A percentile compares a stretch with the other conserved stretches of the same genome.
These are phyloP conservation scores for Perccottus glenii DNA, from an alignment of 2,113 vertebrate species.

Conservation along the genomic window DNA sequence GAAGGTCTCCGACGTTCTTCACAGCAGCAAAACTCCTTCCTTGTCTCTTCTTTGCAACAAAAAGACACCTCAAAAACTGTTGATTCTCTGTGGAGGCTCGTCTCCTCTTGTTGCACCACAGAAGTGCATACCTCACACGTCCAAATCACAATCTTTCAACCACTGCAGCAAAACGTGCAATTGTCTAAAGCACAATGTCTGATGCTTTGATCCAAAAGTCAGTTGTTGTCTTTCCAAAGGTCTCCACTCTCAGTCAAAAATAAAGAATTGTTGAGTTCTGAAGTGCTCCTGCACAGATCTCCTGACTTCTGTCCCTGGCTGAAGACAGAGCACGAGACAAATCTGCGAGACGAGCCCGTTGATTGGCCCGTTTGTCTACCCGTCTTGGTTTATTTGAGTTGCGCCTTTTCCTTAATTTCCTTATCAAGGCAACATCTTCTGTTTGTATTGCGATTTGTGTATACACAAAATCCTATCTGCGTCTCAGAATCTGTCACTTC, in stretches of 20 bases:
- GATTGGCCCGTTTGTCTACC: slow-evolving; percentile 20
- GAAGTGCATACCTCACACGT: slow-evolving; percentile 47
- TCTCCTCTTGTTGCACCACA: slow-evolving; percentile 46
- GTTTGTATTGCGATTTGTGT: slow-evolving; percentile 73
- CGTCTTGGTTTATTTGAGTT: slow-evolving; percentile 77
- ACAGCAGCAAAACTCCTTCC: neutral
- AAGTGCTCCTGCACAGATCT: slow-evolving; percentile 14
- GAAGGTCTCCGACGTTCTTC: neutral
- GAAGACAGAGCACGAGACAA: neutral
- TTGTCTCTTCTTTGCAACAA: slow-evolving; percentile 17
- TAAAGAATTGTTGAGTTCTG: neutral
- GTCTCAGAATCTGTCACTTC: slow-evolving; percentile 42
- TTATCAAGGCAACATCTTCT: slow-evolving; percentile 78
- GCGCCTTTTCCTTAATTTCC: slow-evolving; percentile 82
- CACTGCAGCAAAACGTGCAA: slow-evolving; percentile 48
- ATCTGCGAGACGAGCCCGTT: neutral
- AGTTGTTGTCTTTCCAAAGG: slow-evolving; percentile 12
- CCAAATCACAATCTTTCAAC: slow-evolving; percentile 46
- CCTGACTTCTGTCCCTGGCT: slow-evolving; percentile 11
- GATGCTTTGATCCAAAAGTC: slow-evolving; percentile 31
- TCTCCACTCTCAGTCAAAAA: slow-evolving; percentile 22
- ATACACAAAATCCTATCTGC: slow-evolving; percentile 68
- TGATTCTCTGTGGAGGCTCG: slow-evolving; percentile 43
- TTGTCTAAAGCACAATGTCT: slow-evolving; percentile 27
- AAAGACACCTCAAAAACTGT: slow-evolving; percentile 11